Conservation (phyloP, 2,797 vertebrate genomes). For the Myotis daubentonii region DNA sequence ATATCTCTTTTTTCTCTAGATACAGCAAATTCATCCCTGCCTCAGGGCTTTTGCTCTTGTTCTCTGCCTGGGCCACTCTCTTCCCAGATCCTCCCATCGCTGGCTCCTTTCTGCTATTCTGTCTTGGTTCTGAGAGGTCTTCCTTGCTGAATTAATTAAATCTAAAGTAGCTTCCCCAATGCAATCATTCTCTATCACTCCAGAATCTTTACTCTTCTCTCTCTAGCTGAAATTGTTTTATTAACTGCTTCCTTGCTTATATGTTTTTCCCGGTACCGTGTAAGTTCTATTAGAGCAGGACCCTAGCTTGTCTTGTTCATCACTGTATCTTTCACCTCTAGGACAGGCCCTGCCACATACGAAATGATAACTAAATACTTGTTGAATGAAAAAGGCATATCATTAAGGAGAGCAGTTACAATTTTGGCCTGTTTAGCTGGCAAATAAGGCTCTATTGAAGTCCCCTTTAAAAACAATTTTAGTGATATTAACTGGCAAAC, state of each 20-base stretch:
- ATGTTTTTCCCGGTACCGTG: neutral
- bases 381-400: neutral
- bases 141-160: constrained; percentile 17
- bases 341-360: neutral
- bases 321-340: neutral
- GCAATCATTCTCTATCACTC: neutral
- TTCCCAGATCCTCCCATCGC: neutral
- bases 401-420: neutral
- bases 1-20: neutral
- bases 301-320: neutral
- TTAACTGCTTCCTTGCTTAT: neutral
- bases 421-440: neutral
- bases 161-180: neutral
- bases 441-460: neutral
- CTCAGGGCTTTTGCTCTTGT: neutral
- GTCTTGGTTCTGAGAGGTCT: neutral
- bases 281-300: neutral
- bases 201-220: neutral
- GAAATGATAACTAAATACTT: constrained; percentile 6
- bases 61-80: neutral
- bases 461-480: neutral
- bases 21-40: neutral
- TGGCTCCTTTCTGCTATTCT: neutral
- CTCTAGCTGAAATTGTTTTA: neutral
- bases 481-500: neutral